phyloP scores from a whole-genome alignment of 2,888 invertebrate genomes.

The Diplolepis rosae region DNA sequence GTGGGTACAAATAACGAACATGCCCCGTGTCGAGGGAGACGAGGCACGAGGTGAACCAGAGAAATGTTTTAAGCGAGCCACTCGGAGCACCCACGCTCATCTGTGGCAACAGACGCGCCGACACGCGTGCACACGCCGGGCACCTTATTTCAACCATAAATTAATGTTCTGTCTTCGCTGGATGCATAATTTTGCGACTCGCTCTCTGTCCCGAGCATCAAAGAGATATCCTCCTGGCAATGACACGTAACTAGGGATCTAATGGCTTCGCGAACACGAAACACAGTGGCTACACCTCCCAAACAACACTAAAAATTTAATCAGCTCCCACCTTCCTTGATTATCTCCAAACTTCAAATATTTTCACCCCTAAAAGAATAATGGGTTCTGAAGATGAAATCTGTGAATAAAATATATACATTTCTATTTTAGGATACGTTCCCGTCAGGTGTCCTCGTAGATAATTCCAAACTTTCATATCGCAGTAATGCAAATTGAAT shows the following conservation, averaged over 20 bases:
- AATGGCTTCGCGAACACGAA: slow-evolving; percentile 59
- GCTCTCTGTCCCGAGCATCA: slow-evolving; percentile 41
- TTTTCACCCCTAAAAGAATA: no score
- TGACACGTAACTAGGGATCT: slow-evolving; percentile 65
- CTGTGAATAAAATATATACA: no score
- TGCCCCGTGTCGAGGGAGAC: slow-evolving; percentile 55
- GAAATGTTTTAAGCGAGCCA: slow-evolving; percentile 72
- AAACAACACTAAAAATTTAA: background rate
- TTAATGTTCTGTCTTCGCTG: slow-evolving; percentile 69
- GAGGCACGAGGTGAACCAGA: slow-evolving; percentile 67
- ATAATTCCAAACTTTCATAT: no score
- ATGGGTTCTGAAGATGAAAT: no score
- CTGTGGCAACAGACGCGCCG: slow-evolving; percentile 68
- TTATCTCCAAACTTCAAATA: no score
- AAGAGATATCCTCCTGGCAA: slow-evolving; percentile 59
- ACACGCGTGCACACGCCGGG: slow-evolving; percentile 68
- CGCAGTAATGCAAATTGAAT: no score
- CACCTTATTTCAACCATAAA: slow-evolving; percentile 70
- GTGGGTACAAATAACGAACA: slow-evolving; percentile 72
- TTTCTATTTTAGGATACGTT: no score
- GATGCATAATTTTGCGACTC: slow-evolving; percentile 68
- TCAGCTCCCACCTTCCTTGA: background rate
- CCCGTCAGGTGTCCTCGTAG: no score
- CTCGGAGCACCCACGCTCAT: slow-evolving; percentile 67
- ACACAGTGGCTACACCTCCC: background rate